A percentile compares a stretch with the other conserved stretches of the same genome.
Evolutionary conservation across 2,888 invertebrate genomes (phyloP).

Genomic region (Ypsolopha scabrella): DNA sequence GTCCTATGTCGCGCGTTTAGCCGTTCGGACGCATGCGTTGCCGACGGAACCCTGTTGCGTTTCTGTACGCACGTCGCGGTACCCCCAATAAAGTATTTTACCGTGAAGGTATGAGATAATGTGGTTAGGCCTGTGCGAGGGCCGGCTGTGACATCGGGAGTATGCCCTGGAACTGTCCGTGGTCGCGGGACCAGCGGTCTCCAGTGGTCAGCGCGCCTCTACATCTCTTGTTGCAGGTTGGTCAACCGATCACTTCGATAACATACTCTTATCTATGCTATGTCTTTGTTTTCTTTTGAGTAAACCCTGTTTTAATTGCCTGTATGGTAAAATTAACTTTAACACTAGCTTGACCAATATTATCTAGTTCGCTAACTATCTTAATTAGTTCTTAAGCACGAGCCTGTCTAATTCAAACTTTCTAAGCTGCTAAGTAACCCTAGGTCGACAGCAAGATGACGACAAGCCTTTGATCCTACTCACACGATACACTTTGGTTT

Average conservation of each 20-base stretch:
- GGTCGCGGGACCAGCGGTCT: slow-evolving; percentile 50
- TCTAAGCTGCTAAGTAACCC: too few species aligned
- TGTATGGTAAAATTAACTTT: neutral
- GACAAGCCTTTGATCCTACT: neutral
- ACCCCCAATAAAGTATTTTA: neutral
- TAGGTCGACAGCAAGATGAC: too few species aligned
- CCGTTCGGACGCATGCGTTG: slow-evolving; percentile 44
- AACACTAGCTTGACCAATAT: neutral
- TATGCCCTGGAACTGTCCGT: slow-evolving; percentile 62
- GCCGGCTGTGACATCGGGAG: slow-evolving; percentile 9
- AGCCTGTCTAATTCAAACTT: too few species aligned
- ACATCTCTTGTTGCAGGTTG: slow-evolving; percentile 45
- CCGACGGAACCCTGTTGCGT: slow-evolving; percentile 32
- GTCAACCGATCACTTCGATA: slow-evolving; percentile 16
- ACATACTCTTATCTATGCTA: too few species aligned
- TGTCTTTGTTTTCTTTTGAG: too few species aligned
- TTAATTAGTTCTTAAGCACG: neutral
- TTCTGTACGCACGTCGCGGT: slow-evolving; percentile 7
- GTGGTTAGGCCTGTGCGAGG: neutral
- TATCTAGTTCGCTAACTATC: too few species aligned
- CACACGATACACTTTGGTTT: slow-evolving; percentile 16
- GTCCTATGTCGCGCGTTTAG: slow-evolving; percentile 42
- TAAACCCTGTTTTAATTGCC: neutral
- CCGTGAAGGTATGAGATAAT: neutral
- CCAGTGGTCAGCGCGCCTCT: slow-evolving; percentile 42